These are phyloP conservation scores for Epizoanthus rinbou DNA, from an alignment of 92 coral and sea anemone species.

Conservation along the genomic window DNA sequence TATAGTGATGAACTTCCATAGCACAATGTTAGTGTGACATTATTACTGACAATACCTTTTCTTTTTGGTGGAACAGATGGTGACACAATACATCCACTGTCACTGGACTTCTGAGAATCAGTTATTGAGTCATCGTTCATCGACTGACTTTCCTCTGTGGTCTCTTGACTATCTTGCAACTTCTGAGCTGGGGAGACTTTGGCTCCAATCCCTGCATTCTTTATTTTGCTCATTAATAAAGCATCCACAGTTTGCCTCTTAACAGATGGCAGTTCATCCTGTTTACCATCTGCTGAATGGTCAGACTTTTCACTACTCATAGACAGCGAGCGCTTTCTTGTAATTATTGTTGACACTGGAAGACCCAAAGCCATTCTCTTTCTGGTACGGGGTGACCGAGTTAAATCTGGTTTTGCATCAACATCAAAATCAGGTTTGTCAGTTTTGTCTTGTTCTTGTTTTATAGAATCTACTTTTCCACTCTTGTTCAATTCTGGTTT, in stretches of 20 bases:
- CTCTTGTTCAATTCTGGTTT: neutral
- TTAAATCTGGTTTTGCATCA: constrained; percentile 14
- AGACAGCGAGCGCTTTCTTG: constrained; percentile 36
- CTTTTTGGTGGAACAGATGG: neutral
- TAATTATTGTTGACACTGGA: constrained; percentile 10
- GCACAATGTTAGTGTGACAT: no score
- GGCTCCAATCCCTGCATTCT: constrained; percentile 4
- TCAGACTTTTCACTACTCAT: constrained; percentile 43
- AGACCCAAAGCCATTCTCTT: constrained; percentile 22
- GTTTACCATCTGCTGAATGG: constrained; percentile 8
- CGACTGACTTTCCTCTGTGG: neutral
- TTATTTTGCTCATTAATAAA: neutral
- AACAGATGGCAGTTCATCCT: neutral
- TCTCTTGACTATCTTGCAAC: neutral
- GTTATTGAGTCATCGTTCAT: neutral
- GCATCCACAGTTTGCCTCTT: constrained; percentile 14
- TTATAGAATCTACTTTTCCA: neutral
- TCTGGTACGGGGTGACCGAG: constrained; percentile 33
- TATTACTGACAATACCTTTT: constrained; percentile 6
- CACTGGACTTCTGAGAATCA: constrained; percentile 23
- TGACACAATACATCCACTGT: constrained; percentile 4
- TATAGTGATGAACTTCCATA: no score
- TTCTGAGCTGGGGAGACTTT: neutral
- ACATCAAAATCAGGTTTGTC: neutral
- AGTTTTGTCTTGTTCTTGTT: neutral